Evolutionary conservation across 35 echinoderm and acorn worm species (phyloP), one percentile per base, ranked within the genome.

Genomic region (Anneissia japonica): DNA sequence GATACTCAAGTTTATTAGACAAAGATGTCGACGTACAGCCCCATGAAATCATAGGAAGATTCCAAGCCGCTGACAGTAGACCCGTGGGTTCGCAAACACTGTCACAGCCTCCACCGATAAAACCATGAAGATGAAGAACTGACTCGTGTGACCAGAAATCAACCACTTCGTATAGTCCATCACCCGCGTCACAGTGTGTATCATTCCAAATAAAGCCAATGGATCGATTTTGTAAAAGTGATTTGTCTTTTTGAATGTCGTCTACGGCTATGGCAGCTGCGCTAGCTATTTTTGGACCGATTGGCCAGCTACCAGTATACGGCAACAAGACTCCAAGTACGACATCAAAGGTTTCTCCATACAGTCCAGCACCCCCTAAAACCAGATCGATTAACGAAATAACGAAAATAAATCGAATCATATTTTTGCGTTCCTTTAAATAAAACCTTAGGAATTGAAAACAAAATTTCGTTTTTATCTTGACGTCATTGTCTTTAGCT

Each of bases 31-130:
- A 84, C 1, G 88, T 83, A 64, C 93, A 91, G 4, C 89, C 87
- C 79, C 81, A 90, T 3, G 93, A 94, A 3, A 94, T 75, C 89
- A 94, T 94, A 12, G 93, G 93, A 23, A 94, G 73, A 19, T 88
- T 81, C 93, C 88, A 91, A 0, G 80, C 34, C 35, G 89, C 81
- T 30, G 93, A 85, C 30, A 91, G 40, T 0, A 91, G 79, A 2
- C 89, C 93, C 16, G 85, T 76, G 2, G 93, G 93, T 75, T 95
- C 89, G 39, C 93, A 95, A 9, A 91, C 89, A 39, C 84, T 46
- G 46, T 86, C 86, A 72, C 93, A 95, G 0, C 89, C 93, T 5
- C 79, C 84, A 3, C 93, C 93, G 73, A 95, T 95, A 21, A 95
- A 87, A 6, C 75, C 89, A 74, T 95, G 89, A 31, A 91, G 46